Base-by-base conservation (phyloP, 2,888 invertebrate species). In the Pristionchus arcanus region DNA sequence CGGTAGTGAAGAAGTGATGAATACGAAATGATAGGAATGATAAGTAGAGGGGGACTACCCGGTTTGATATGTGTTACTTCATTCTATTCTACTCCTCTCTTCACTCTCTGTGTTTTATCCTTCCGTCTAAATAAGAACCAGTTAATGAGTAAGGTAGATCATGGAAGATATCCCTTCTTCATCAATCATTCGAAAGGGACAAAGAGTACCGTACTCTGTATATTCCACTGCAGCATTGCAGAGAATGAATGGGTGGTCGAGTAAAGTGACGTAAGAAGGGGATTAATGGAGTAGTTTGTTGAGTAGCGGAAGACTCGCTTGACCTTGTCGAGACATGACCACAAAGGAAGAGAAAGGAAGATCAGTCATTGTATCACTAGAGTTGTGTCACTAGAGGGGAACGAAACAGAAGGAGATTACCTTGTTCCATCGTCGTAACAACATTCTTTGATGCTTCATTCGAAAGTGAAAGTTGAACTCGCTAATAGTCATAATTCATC, bases 91-190 rank as follows among this genome's bases (percentile, higher is more conserved):
- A n/a, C 81, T 49, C 37, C 16, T 81, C 81, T 53, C 49, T 81
- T n/a, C 49, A n/a, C 53, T 53, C 81, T 13, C 81, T 53, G 81
- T 81, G 81, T 81, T 81, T 81, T 81, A 81, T 81, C 81, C 81
- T 53, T 13, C 53, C 81, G 7, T 13, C 49, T 42, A 81, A 81
- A 81, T 81, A 81, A 81, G 81, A 81, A 81, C 81, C 81, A 81
- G 81, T 81, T 81, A 81, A 81, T 81, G 81, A 81, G 81, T 49
- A 81, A 81, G 81, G 81, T 42, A 81, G 49, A 49, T 81, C 81
- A 74, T 74, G 37, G 81, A 81, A 49, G 81, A 81, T 42, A 28
- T 28, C 42, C 25, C 77, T 11, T 53, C 13, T 25, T 53, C 49
- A 81, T 81, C 81, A 81, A 81, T 81, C 81, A 81, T 81, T 81